Evolutionary conservation across 2,113 vertebrate genomes (phyloP).

Genomic region (Bubalus kerabau): DNA sequence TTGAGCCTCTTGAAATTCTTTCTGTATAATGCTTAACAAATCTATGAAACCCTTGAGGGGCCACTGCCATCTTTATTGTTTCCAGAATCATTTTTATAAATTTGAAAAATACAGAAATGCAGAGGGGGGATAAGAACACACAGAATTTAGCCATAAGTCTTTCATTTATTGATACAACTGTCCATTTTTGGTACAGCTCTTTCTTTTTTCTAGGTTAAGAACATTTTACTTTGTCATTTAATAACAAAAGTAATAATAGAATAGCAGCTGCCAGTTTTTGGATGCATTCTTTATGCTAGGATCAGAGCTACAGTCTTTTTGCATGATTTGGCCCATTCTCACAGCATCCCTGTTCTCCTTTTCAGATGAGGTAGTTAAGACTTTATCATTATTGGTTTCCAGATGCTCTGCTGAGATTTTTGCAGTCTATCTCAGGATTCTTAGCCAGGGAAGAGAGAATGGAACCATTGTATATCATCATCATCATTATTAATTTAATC

Average conservation of each 20-base stretch:
- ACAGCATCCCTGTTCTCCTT: neutral
- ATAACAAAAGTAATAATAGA: neutral
- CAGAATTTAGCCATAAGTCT: neutral
- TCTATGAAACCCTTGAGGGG: neutral
- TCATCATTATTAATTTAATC: neutral
- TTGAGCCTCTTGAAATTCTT: neutral
- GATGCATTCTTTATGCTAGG: neutral
- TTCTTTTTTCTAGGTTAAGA: neutral
- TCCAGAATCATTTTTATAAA: slow-evolving; percentile 20
- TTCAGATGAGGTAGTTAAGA: neutral
- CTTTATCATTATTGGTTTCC: neutral
- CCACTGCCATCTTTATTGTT: neutral
- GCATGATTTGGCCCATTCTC: neutral
- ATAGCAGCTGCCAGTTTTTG: neutral
- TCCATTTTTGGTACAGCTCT: neutral
- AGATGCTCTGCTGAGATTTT: neutral
- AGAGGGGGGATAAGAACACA: fast-evolving
- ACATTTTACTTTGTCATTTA: neutral
- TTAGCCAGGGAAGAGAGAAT: neutral
- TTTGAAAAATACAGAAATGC: neutral
- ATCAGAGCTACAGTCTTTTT: neutral
- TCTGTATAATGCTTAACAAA: neutral
- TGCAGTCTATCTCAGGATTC: neutral
- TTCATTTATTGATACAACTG: neutral
- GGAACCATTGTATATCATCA: neutral